phyloP scores from a whole-genome alignment of 2,888 invertebrate genomes.

The Argyra leucocephala region DNA sequence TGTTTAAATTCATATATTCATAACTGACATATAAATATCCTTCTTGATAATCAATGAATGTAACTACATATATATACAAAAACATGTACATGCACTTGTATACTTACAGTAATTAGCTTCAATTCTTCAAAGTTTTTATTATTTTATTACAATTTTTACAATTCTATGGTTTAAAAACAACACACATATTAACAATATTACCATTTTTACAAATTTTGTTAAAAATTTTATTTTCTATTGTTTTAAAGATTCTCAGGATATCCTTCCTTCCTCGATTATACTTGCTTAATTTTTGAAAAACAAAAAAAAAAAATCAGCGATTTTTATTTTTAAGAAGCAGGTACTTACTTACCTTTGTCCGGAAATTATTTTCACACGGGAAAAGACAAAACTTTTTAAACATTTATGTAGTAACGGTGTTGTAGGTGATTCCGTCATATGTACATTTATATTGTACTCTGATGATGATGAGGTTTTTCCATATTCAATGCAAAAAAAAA shows the following conservation, averaged over 20 bases:
- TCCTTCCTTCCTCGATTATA: neutral
- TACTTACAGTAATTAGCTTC: too few relatives aligned
- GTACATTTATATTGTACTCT: neutral
- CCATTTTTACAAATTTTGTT: too few relatives aligned
- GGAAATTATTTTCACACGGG: conserved; percentile 2
- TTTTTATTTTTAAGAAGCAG: neutral
- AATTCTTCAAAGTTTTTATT: neutral
- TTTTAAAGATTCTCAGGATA: neutral
- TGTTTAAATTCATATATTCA: too few relatives aligned
- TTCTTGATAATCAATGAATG: too few relatives aligned
- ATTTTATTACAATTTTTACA: neutral
- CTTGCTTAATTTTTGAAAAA: neutral
- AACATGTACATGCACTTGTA: too few relatives aligned
- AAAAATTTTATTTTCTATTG: neutral
- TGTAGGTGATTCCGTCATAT: neutral
- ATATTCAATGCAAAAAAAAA: neutral
- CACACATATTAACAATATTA: too few relatives aligned
- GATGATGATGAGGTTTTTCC: neutral
- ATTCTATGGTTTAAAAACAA: too few relatives aligned
- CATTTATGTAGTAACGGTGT: neutral
- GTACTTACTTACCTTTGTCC: neutral
- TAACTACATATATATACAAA: too few relatives aligned
- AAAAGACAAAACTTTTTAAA: neutral
- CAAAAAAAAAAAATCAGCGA: neutral
- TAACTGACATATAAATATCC: too few relatives aligned